Base-by-base conservation (phyloP, 2,888 invertebrate species). In the Drosophila barbarae region DNA sequence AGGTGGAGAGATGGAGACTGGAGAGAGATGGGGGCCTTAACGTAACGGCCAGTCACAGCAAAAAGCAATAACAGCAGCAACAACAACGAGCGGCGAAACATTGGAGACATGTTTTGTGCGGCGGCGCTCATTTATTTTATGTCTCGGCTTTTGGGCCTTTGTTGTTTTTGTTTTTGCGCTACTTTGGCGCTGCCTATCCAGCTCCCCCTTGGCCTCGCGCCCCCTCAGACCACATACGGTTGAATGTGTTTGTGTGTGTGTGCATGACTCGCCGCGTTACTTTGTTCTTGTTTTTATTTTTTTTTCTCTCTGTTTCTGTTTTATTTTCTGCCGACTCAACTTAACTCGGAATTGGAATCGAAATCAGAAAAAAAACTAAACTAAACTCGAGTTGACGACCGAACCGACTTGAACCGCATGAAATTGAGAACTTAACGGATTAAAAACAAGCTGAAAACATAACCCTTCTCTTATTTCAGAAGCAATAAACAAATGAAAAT, bases 81-180 rank as follows among this genome's bases (percentile, higher is more conserved):
- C 38, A 55, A 39, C 49, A 50, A 18, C 39, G 26, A 34, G 35
- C 47, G 46, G 52, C 32, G 36, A 56, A 57, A 55, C 65, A 78
- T 78, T 78, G 78, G 81, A 81, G 78, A 78, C 81, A 78, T 81
- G 81, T 81, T 81, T 81, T 78, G 78, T 72, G 78, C 81, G 78
- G 81, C 82, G 74, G 76, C 78, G 78, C 82, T 79, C 79, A 81
- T 79, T 79, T 82, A 82, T 79, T 79, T 82, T 71, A 82, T 78
- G 82, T 79, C 82, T 79, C 70, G 76, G 63, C 57, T 66, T 73
- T 47, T 47, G 32, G 46, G 71, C 57, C 72, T 69, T 71, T 58
- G 57, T 65, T 76, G 71, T 61, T 70, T 61, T 26, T 63, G 71
- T 21, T 69, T 55, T 52, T 69, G 69, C 69, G 68, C 69, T 69